These are phyloP conservation scores for Drosophila incognita DNA, from an alignment of 2,888 invertebrate genomes.

Conservation along the genomic window DNA sequence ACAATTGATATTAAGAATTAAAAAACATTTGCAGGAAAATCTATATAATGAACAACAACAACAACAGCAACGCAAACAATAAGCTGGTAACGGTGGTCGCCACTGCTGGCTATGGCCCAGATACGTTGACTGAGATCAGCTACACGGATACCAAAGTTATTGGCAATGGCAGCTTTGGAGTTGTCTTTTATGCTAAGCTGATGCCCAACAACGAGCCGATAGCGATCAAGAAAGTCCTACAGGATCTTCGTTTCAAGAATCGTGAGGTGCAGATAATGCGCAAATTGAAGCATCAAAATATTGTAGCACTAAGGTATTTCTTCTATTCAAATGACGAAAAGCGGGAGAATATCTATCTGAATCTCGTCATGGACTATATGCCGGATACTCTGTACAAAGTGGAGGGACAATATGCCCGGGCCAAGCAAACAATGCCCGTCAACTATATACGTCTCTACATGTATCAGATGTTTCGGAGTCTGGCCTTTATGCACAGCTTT, in stretches of 20 bases:
- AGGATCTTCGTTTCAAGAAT: slow-evolving; percentile 99
- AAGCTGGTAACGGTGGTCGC: slow-evolving; percentile 99
- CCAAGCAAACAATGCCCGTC: slow-evolving; percentile 99
- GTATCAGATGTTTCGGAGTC: slow-evolving; percentile 99
- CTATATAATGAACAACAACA: slow-evolving; percentile 22
- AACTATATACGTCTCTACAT: slow-evolving; percentile 99
- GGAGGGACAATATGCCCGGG: slow-evolving; percentile 99
- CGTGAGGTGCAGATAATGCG: slow-evolving; percentile 99
- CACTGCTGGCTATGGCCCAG: slow-evolving; percentile 98
- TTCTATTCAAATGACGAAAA: slow-evolving; percentile 99
- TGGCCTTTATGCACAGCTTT: slow-evolving; percentile 99
- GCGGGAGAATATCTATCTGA: slow-evolving; percentile 99
- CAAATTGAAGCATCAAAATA: slow-evolving; percentile 99
- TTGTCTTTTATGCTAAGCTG: slow-evolving; percentile 99
- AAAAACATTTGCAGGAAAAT: background rate
- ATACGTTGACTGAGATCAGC: slow-evolving; percentile 98
- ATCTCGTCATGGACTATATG: slow-evolving; percentile 99
- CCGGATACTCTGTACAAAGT: slow-evolving; percentile 99
- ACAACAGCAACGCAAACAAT: slow-evolving; percentile 43
- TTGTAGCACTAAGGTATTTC: slow-evolving; percentile 99
- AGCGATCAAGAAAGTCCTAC: slow-evolving; percentile 99
- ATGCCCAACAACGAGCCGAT: slow-evolving; percentile 98
- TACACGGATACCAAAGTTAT: slow-evolving; percentile 99
- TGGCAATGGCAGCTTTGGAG: slow-evolving; percentile 99
- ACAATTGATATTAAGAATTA: slow-evolving; percentile 15